Evolutionary conservation across 2,113 vertebrate genomes (phyloP), one percentile per base, ranked within the genome.

Genomic region (Thunnus thynnus): DNA sequence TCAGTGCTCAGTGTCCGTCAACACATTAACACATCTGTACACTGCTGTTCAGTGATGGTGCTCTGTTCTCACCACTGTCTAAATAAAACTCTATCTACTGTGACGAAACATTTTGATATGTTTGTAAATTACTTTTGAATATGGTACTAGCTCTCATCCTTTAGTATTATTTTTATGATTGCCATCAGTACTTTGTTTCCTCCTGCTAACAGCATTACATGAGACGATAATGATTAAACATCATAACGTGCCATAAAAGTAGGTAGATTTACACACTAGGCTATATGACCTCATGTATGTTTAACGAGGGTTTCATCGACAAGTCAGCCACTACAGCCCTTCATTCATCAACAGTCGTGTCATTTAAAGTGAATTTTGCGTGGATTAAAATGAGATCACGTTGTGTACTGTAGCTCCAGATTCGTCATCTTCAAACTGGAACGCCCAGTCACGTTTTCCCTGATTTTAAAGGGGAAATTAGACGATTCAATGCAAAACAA

Each of bases 181-280:
- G n/a, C 41, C 36, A 30, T 80, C 25, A 2, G 7, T 71, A 48
- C 55, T 74, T 76, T 77, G 60, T 68, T 80, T 84, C 18, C 57
- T 77, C 63, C 64, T 66, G 50, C 22, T 66, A 62, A 77, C 76
- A 82, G 67, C 51, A 17, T 46, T 44, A 78, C 70, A 46, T 11
- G 10, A n/a, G 61, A 50, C 36, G 52, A 51, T 27, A 5, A 60
- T 18, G 50, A 64, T 81, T 12, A 61, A 85, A 77, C 55, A 65
- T 87, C 62, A 51, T 66, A 58, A 82, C 57, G 92, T 93, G 92
- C 92, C 92, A 92, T 89, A 87, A 79, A 62, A 63, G 63, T 85
- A 50, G 65, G 82, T 67, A 61, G 60, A 67, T 84, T 78, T 74
- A 85, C 63, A 76, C 69, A 52, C 64, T 67, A 41, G 44, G 48